Conservation (phyloP, 2,113 vertebrate species). For the Bubo bubo region DNA sequence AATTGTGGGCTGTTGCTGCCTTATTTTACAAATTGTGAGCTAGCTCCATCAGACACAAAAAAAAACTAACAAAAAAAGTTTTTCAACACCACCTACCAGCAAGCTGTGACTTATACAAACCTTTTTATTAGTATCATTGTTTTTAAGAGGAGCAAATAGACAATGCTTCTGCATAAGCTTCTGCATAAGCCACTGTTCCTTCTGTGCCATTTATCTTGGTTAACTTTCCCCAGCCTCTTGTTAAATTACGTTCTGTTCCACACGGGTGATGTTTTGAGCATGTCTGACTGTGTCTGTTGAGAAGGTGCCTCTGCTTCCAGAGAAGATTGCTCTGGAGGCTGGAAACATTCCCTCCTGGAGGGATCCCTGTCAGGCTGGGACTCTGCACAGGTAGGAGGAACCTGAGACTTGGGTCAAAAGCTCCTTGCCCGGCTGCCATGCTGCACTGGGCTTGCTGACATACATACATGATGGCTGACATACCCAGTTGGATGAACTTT, state of each 20-base stretch:
- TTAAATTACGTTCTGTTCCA: neutral
- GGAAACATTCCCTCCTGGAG: neutral
- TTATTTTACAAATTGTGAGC: neutral
- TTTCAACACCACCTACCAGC: neutral
- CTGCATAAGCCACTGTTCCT: neutral
- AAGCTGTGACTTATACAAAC: neutral
- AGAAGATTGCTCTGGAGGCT: neutral
- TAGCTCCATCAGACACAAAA: neutral
- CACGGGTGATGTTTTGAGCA: neutral
- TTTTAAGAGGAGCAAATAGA: neutral
- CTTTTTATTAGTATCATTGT: neutral
- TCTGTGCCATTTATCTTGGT: neutral
- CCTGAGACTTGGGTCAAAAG: neutral
- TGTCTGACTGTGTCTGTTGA: neutral
- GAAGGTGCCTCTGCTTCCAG: neutral
- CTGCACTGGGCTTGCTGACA: neutral
- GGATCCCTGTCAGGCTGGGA: neutral
- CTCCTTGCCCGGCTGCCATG: fast-evolving
- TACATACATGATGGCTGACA: neutral
- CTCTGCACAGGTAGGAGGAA: neutral
- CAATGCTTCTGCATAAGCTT: neutral
- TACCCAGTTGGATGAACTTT: neutral
- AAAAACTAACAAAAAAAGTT: neutral
- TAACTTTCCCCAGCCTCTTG: neutral
- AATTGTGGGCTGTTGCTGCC: neutral